Conservation (phyloP, 2,797 vertebrate genomes). For the Chaetophractus vellerosus region DNA sequence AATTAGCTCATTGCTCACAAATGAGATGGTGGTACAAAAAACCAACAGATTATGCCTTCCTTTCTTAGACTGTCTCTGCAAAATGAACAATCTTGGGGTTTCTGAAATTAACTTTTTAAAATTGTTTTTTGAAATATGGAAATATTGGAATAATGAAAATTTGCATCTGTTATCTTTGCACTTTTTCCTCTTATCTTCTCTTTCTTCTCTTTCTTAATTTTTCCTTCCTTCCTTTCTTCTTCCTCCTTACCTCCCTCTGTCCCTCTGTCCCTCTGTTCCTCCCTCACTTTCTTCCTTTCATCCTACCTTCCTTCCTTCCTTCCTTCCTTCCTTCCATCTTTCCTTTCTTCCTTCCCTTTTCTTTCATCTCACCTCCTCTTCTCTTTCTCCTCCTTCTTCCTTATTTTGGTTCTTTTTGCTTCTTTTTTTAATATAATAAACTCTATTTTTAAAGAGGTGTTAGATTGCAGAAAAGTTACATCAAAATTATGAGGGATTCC, state of each 20-base stretch:
- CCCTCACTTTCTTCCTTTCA: background rate
- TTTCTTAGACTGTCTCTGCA: background rate
- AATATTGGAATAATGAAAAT: background rate
- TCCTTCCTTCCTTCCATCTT: background rate
- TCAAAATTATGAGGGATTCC: no score
- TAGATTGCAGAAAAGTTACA: no score
- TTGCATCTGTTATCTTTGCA: background rate
- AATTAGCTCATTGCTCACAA: background rate
- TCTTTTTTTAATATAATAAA: no score
- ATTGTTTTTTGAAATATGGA: conserved; percentile 10
- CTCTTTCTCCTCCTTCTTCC: background rate
- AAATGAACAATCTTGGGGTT: background rate
- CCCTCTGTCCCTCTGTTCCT: background rate
- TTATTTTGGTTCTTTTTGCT: background rate
- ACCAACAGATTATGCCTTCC: fast-evolving
- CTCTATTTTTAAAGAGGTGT: no score
- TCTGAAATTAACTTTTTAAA: background rate
- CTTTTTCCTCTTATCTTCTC: background rate
- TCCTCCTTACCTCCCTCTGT: background rate
- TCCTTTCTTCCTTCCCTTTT: fast-evolving
- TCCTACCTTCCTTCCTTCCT: background rate
- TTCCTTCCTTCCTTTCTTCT: background rate
- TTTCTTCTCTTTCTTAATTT: background rate
- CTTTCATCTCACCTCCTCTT: no score
- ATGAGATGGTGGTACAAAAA: background rate